phyloP scores from a whole-genome alignment of 2,113 vertebrate genomes.

The Tamias sibiricus region DNA sequence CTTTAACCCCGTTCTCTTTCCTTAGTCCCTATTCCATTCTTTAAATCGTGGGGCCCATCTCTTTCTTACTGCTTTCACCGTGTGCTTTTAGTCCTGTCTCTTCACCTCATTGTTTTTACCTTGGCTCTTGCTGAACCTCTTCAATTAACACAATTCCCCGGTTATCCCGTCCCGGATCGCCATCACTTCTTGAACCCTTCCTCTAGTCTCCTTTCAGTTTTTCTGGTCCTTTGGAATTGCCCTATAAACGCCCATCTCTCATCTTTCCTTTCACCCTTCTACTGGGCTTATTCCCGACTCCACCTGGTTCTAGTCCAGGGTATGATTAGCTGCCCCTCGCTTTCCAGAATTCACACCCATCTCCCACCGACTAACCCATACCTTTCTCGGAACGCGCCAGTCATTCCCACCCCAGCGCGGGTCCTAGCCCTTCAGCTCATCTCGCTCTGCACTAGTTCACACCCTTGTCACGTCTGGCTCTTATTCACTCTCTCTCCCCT shows the following conservation, averaged over 20 bases:
- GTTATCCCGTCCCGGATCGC: constrained; percentile 21
- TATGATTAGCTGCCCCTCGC: constrained; percentile 19
- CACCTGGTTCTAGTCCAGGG: constrained; percentile 15
- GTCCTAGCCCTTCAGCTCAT: constrained; percentile 60
- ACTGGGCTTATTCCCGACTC: background rate
- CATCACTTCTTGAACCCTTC: constrained; percentile 34
- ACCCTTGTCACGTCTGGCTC: constrained; percentile 81
- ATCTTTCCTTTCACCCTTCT: background rate
- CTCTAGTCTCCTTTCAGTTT: constrained; percentile 31
- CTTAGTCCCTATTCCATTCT: constrained; percentile 3
- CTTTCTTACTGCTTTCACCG: background rate
- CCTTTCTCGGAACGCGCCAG: constrained; percentile 21
- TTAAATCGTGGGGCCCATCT: constrained; percentile 38
- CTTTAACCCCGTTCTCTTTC: background rate
- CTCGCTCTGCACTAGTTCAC: constrained; percentile 75
- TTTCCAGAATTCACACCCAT: constrained; percentile 31
- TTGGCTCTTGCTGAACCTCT: background rate
- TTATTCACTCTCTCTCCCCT: constrained; percentile 67
- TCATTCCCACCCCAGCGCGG: constrained; percentile 22
- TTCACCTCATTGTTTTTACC: constrained; percentile 28
- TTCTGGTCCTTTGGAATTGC: background rate
- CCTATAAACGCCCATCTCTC: constrained; percentile 25
- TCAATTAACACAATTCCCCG: constrained; percentile 3
- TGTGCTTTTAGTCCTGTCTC: background rate
- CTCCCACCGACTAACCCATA: constrained; percentile 27